These are phyloP conservation scores for Drosophila navojoa DNA, from an alignment of 1,140 invertebrate species.

Conservation along the genomic window DNA sequence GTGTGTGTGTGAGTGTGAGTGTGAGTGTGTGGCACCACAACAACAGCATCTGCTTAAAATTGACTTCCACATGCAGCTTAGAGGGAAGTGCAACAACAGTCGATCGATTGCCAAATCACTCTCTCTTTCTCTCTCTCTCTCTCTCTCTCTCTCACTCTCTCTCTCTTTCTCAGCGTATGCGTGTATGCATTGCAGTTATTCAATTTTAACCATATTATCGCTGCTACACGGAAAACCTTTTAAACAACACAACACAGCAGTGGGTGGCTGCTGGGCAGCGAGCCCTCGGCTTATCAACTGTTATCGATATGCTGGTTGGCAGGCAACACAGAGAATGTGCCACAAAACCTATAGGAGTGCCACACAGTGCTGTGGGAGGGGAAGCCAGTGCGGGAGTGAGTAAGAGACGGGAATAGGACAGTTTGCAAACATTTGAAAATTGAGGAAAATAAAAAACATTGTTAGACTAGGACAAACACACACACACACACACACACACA, in stretches of 20 bases:
- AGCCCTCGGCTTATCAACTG: slow-evolving; percentile 53
- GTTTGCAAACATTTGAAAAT: slow-evolving; percentile 8
- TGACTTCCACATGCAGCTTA: slow-evolving; percentile 6
- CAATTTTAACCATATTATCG: slow-evolving; percentile 77
- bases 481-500: slow-evolving; percentile 1
- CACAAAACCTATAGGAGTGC: not conserved
- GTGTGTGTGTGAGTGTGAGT: not conserved
- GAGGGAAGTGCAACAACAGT: slow-evolving; percentile 35
- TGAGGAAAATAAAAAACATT: slow-evolving; percentile 1
- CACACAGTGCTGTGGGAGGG: not conserved
- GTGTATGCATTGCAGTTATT: slow-evolving; percentile 56
- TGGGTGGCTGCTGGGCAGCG: slow-evolving; percentile 54
- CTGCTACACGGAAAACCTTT: slow-evolving; percentile 72
- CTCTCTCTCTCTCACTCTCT: no score
- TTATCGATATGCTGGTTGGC: slow-evolving; percentile 63
- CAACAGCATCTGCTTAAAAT: slow-evolving; percentile 1
- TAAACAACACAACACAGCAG: slow-evolving; percentile 59
- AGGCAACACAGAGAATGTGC: slow-evolving; percentile 15
- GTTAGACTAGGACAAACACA: not conserved
- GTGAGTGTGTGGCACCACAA: not conserved
- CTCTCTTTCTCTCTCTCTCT: no score
- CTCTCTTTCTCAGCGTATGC: not conserved
- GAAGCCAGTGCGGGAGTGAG: not conserved
- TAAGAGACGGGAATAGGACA: not conserved
- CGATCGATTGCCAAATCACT: slow-evolving; percentile 42